Base-by-base conservation (phyloP, 1,140 invertebrate species). In the Drosophila murphyi region DNA sequence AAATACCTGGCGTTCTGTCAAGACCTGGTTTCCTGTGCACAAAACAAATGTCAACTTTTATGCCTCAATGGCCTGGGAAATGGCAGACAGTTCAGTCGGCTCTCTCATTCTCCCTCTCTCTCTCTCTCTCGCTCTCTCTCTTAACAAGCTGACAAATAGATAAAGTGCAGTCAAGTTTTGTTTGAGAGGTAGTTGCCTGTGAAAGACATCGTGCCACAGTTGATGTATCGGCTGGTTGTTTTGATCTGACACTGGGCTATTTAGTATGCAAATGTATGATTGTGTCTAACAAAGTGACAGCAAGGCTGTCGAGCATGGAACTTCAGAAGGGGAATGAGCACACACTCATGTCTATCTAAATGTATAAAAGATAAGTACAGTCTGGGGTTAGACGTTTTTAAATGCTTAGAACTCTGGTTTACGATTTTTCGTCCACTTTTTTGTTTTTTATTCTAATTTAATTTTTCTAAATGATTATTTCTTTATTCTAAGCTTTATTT, bases 121-220 rank as follows among this genome's bases (percentile, higher is more conserved):
- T 71, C 12, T 12, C 12, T 37, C 59, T 4, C 12, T 4, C 32
- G 47, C 37, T n/a, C 34, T 50, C 12, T 67, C 67, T 73, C 82
- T 71, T 78, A 72, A 75, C 82, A 63, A 81, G 70, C 82, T 87
- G 82, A 86, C 82, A 86, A 86, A 86, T 82, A 76, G 82, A 86
- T 78, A 78, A 69, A 78, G 61, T 86, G 77, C 77, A 77, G 61
- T 68, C 69, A 50, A 60, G 73, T 74, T 76, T 57, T 59, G 10
- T 35, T 55, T 47, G 10, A 70, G 12, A 41, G 45, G 43, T 37
- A 35, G 43, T 45, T 61, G 7, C 29, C 28, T 31, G 20, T 2
- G 10, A n/a, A 4, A 7, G 32, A 51, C 59, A 61, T 52, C 45
- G 28, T 39, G 68, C 35, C 28, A 3, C 28, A 59, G 51, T 64